Evolutionary conservation across 2,888 invertebrate genomes (phyloP).

Genomic region (Thera obeliscata): DNA sequence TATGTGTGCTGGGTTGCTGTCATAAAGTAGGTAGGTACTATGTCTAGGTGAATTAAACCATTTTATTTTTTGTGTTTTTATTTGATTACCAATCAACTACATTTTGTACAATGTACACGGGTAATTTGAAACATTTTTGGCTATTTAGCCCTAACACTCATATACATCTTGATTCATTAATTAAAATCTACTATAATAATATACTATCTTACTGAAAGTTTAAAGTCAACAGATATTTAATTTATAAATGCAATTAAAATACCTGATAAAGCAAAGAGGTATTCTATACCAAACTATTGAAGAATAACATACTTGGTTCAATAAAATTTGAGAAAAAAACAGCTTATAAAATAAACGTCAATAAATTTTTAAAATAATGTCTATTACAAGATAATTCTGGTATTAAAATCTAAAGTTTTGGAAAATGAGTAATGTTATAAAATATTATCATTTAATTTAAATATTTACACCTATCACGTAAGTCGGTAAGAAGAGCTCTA

Average conservation of each 20-base stretch:
- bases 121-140: slow-evolving; percentile 72
- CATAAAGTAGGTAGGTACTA: background rate
- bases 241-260: slow-evolving; percentile 27
- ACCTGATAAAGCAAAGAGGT: slow-evolving; percentile 45
- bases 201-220: slow-evolving; percentile 19
- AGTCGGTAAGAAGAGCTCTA: slow-evolving; percentile 2
- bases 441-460: too few species aligned
- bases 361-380: too few species aligned
- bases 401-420: background rate
- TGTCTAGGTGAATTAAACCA: background rate
- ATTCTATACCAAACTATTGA: slow-evolving; percentile 52
- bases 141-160: slow-evolving; percentile 74
- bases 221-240: slow-evolving; percentile 19
- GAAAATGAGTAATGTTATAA: too few species aligned
- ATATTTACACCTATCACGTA: background rate
- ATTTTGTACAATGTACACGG: slow-evolving; percentile 78
- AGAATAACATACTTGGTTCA: slow-evolving; percentile 15
- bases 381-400: too few species aligned
- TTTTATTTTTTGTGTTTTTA: slow-evolving; percentile 48
- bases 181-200: slow-evolving; percentile 40
- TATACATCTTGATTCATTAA: slow-evolving; percentile 61
- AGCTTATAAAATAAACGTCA: background rate
- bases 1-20: too few species aligned
- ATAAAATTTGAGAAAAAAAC: slow-evolving; percentile 2
- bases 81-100: slow-evolving; percentile 75